Percentiles rank a stretch among this genome's conserved stretches.
phyloP scores from a whole-genome alignment of 2,888 invertebrate genomes.

The Ormyrus nitidulus region DNA sequence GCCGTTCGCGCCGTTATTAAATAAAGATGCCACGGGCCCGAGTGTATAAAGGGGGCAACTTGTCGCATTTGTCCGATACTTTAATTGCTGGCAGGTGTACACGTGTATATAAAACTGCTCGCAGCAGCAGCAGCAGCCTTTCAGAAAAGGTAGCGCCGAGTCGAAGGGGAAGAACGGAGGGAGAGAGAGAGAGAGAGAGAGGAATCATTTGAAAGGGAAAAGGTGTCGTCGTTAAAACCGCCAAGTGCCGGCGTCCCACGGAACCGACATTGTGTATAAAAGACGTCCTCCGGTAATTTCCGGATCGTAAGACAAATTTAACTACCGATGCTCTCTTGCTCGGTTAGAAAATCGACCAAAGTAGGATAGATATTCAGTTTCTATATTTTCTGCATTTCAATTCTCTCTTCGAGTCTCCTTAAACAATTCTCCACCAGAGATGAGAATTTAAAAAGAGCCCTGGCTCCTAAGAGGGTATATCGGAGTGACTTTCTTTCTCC shows the following conservation, averaged over 20 bases:
- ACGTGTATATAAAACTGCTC: background rate
- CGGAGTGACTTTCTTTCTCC: background rate
- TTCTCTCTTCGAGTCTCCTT: no score
- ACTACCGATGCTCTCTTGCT: background rate
- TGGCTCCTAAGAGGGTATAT: background rate
- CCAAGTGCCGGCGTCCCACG: constrained; percentile 51
- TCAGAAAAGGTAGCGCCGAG: constrained; percentile 6
- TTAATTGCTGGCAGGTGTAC: constrained; percentile 51
- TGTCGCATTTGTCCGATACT: constrained; percentile 51
- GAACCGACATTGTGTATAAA: constrained; percentile 54
- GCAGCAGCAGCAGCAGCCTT: background rate
- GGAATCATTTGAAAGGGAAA: constrained; percentile 50
- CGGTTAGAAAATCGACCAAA: no score
- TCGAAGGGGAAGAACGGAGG: background rate
- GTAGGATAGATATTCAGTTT: no score
- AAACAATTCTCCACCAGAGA: no score
- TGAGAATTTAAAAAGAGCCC: no score
- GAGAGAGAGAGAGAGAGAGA: constrained; percentile 30
- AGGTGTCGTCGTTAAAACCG: constrained; percentile 57
- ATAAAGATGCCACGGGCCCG: constrained; percentile 31
- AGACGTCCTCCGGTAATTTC: constrained; percentile 42
- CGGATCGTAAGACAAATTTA: constrained; percentile 54
- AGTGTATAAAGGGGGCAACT: constrained; percentile 40
- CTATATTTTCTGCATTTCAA: no score
- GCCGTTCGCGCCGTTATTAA: constrained; percentile 38